Percentiles rank a stretch among this genome's conserved stretches.
Evolutionary conservation across 2,797 vertebrate species (phyloP).

Genomic region (Cryptoprocta ferox): DNA sequence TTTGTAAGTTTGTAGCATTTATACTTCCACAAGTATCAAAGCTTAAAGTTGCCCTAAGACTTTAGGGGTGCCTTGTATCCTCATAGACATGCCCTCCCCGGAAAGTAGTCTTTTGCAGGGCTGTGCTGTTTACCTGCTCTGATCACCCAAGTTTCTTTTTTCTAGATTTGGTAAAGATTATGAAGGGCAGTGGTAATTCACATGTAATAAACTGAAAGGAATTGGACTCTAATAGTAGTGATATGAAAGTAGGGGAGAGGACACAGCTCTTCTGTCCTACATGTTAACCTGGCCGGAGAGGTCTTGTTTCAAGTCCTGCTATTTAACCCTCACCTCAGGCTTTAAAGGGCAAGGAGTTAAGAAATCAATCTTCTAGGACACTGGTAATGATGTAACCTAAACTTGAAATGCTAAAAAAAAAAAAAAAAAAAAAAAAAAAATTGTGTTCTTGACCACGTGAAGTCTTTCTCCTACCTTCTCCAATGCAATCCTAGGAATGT

Average conservation of each 20-base stretch:
- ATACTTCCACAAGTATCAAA: background rate
- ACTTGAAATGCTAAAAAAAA: conserved; percentile 78
- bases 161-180: conserved; percentile 63
- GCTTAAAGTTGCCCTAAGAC: background rate
- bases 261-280: background rate
- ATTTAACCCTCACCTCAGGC: conserved; percentile 52
- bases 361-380: background rate
- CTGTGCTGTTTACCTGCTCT: conserved; percentile 76
- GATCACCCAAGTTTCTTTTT: conserved; percentile 70
- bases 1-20: background rate
- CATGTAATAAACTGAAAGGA: conserved; percentile 64
- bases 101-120: conserved; percentile 69
- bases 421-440: background rate
- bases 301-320: background rate
- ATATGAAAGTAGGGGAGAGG: conserved; percentile 29
- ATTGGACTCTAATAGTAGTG: conserved; percentile 62
- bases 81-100: conserved; percentile 41
- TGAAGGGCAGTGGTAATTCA: conserved; percentile 47
- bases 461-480: conserved; percentile 39
- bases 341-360: conserved; percentile 65
- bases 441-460: conserved; percentile 18
- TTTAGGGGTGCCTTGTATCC: conserved; percentile 66
- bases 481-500: conserved; percentile 68
- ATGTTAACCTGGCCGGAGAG: background rate
- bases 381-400: conserved; percentile 27